Base-by-base conservation (phyloP, 2,888 invertebrate genomes). In the Rhagophthalmus giganteus region DNA sequence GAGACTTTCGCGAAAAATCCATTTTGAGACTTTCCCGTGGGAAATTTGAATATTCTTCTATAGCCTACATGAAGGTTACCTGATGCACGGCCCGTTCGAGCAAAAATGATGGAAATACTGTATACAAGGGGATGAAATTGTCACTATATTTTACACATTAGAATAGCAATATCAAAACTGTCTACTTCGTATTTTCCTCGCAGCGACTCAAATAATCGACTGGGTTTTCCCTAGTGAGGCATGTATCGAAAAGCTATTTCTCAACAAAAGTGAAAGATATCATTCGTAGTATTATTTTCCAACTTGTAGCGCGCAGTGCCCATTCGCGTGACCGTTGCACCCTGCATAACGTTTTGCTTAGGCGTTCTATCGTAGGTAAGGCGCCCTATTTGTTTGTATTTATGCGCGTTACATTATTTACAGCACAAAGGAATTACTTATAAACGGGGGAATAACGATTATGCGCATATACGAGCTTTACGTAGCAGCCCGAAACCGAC, bases 21-120 rank as follows among this genome's bases (percentile, higher is more conserved):
- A 69, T 72, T 72, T 69, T 67, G 59, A 55, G 48, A 34, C 53
- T 54, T 57, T 67, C 69, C 68, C 69, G 53, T 61, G 71, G 72
- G 72, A 72, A 72, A 72, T 72, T 71, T 68, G 65, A 68, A 71
- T 69, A 70, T 70, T 70, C 68, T 66, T 64, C 64, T 63, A 68
- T 67, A 67, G 67, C 62, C 58, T 52, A 55, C 50, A 59, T 60
- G 57, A 59, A 64, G 66, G 70, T 67, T 68, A 69, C 68, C 68
- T 68, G 66, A 70, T 68, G 69, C 65, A 65, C 61, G 53, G 59
- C 60, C 59, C 58, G 61, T 59, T 62, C 57, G 57, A 59, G 65
- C 51, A 45, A 44, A 51, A 65, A 70, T 68, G 68, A 70, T 70
- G 68, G 66, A 67, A 70, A 67, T 62, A 59, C 65, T 64, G 63